phyloP scores from a whole-genome alignment of 1,140 invertebrate genomes.

The Gonatopus flavifemur region DNA sequence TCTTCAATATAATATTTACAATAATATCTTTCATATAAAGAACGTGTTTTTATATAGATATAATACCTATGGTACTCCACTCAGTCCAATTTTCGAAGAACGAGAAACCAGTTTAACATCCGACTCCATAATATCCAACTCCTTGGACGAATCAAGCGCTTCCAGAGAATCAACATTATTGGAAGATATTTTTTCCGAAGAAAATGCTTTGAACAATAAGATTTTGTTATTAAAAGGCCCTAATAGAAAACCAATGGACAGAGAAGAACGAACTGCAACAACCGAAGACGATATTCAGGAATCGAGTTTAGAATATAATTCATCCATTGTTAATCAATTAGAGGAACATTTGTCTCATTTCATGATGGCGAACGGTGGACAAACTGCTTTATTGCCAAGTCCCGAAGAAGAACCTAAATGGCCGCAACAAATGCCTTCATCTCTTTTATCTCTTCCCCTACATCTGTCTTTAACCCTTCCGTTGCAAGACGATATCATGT shows the following conservation, averaged over 20 bases:
- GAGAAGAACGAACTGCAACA: constrained; percentile 33
- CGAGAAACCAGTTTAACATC: constrained; percentile 53
- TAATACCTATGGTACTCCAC: constrained; percentile 61
- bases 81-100: constrained; percentile 69
- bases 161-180: constrained; percentile 46
- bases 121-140: constrained; percentile 46
- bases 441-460: constrained; percentile 37
- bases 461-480: constrained; percentile 45
- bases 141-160: constrained; percentile 42
- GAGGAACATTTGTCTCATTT: constrained; percentile 32
- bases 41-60: constrained; percentile 44
- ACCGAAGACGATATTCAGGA: constrained; percentile 44
- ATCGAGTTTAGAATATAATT: constrained; percentile 41
- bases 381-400: constrained; percentile 52
- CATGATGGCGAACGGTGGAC: constrained; percentile 29
- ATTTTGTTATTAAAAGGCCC: constrained; percentile 52
- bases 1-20: not conserved
- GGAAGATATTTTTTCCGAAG: constrained; percentile 61
- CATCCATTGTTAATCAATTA: constrained; percentile 23
- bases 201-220: constrained; percentile 61
- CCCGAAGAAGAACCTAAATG: constrained; percentile 55
- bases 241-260: constrained; percentile 21
- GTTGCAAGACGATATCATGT: constrained; percentile 52
- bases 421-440: constrained; percentile 46
- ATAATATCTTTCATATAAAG: not conserved